Base-by-base conservation (phyloP, 2,888 invertebrate genomes). In the Eupithecia pulchellata region DNA sequence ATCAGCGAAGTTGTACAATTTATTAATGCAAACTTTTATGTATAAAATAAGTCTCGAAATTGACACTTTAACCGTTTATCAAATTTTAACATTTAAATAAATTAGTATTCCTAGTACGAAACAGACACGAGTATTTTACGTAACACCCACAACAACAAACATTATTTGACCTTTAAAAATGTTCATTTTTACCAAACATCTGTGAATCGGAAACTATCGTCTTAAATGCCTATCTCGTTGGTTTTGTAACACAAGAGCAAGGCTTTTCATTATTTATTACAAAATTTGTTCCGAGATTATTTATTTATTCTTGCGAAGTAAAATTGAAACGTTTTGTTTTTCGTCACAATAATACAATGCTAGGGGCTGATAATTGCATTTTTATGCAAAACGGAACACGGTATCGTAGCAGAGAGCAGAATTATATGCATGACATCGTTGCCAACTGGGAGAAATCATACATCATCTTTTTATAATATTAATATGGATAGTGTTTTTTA, bases 241-340 rank as follows among this genome's bases (percentile, higher is more conserved):
- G 75, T 79, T 81, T 82, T 80, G 80, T 74, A 80, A 83, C 75
- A 74, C 69, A 71, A 76, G 72, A 72, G 72, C 78, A 75, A 75
- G 76, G 77, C 72, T 78, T 76, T 78, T 78, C 76, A 77, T 79
- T 77, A 73, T 77, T 81, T 78, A 72, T 77, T 81, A 74, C 78
- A 79, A 79, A 80, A 81, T 75, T 73, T 77, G 74, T 77, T 68
- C 72, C 61, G 73, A 76, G 73, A 80, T 78, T 75, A 75, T 74
- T 76, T 78, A 76, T 77, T 75, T 78, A 81, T 77, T 77, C 76
- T 76, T 82, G 79, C 81, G 78, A 60, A 82, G 68, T 68, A 70
- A 68, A 75, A 73, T 64, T 74, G 57, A 66, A 74, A 64, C 71
- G 58, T 65, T 72, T 78, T 78, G 71, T 74, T 75, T 74, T 74